Conservation (phyloP, 2,113 vertebrate species). For the Halichoeres trimaculatus region DNA sequence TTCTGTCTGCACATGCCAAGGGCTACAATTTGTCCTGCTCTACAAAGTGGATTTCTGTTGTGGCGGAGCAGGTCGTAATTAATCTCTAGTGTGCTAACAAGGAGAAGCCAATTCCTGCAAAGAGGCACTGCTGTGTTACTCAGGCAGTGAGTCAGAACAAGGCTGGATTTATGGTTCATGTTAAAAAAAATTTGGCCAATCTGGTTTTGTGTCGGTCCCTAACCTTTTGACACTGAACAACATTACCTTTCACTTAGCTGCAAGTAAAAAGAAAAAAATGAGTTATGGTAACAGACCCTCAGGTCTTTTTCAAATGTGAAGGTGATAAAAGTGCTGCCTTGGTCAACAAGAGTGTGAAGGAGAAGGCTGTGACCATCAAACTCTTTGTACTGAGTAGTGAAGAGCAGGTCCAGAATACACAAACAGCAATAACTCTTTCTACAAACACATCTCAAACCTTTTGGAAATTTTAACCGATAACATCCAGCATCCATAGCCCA, state of each 20-base stretch:
- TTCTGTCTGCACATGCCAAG: slow-evolving; percentile 69
- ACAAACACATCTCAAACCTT: neutral
- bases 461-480: neutral
- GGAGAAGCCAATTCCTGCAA: slow-evolving; percentile 54
- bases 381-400: neutral
- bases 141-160: slow-evolving; percentile 32
- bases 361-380: neutral
- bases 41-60: slow-evolving; percentile 66
- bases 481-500: no score
- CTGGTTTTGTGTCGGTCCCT: neutral
- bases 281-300: neutral
- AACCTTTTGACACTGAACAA: neutral
- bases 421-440: neutral
- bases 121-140: slow-evolving; percentile 15
- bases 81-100: slow-evolving; percentile 75
- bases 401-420: neutral
- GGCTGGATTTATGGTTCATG: neutral
- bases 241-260: neutral
- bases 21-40: slow-evolving; percentile 70
- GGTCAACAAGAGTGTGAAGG: neutral
- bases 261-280: neutral
- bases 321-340: neutral
- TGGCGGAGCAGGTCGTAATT: slow-evolving; percentile 71
- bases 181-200: neutral
- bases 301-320: neutral